phyloP scores from a whole-genome alignment of 2,113 vertebrate species.

The Erythrolamprus reginae region DNA sequence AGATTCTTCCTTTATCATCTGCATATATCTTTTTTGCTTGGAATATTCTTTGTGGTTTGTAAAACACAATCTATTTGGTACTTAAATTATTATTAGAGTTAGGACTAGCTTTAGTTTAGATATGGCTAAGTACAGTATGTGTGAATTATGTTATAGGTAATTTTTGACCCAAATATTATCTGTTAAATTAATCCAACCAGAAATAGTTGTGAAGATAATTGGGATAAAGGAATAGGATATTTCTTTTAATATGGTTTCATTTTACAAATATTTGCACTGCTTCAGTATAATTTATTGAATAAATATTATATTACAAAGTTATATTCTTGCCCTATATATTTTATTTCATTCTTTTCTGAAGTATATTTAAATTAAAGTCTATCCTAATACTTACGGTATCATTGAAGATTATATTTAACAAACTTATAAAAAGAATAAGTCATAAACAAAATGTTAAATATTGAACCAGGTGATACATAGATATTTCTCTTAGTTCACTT shows the following conservation, averaged over 20 bases:
- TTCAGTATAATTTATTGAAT: slow-evolving; percentile 53
- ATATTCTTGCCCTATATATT: slow-evolving; percentile 29
- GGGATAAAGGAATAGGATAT: not conserved
- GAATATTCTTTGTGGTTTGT: not conserved
- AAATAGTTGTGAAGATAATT: not conserved
- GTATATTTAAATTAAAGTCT: not conserved
- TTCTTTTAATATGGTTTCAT: slow-evolving; percentile 16
- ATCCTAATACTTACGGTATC: not conserved
- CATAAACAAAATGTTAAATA: not conserved
- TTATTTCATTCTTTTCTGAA: not conserved
- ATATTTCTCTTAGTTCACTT: slow-evolving; percentile 27
- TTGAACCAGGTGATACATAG: slow-evolving; percentile 14
- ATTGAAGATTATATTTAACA: not conserved
- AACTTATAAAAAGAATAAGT: not conserved
- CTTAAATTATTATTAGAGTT: not conserved
- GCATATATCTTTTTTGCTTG: too few species aligned
- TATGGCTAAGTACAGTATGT: not conserved
- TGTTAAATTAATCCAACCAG: not conserved
- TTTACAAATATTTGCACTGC: slow-evolving; percentile 31
- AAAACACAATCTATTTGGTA: not conserved
- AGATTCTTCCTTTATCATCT: too few species aligned
- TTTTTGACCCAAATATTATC: not conserved
- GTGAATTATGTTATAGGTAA: not conserved
- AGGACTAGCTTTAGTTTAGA: not conserved
- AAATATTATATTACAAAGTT: slow-evolving; percentile 16